Conservation (phyloP, 2,797 vertebrate genomes). For the Enteromius paludinosus region DNA sequence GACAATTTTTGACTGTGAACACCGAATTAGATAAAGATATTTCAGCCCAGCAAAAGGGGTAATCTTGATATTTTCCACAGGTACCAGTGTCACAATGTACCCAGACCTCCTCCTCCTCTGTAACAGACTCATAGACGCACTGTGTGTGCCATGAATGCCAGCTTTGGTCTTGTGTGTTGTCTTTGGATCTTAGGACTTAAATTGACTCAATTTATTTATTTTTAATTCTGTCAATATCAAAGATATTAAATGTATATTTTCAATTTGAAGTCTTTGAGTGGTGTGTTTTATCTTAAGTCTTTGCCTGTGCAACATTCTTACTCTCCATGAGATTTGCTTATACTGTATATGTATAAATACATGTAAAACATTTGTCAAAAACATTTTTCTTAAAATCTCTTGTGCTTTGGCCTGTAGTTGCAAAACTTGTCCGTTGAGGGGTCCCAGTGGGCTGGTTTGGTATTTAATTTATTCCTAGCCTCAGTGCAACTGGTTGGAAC, state of each 20-base stretch:
- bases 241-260: constrained; percentile 19
- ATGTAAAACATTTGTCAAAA: constrained; percentile 1
- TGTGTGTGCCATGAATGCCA: constrained; percentile 4
- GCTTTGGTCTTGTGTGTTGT: constrained; percentile 17
- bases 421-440: background rate
- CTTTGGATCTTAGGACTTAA: constrained; percentile 5
- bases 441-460: background rate
- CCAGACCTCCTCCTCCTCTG: constrained; percentile 62
- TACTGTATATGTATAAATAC: background rate
- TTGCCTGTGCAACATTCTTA: background rate
- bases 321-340: background rate
- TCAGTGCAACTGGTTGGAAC: background rate
- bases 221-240: constrained; percentile 9
- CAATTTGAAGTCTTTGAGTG: background rate
- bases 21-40: background rate
- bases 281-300: background rate
- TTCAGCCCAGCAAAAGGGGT: background rate
- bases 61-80: constrained; percentile 60
- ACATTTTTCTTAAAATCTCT: background rate
- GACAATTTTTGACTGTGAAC: background rate
- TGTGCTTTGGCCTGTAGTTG: background rate
- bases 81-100: constrained; percentile 63
- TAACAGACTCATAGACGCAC: constrained; percentile 11
- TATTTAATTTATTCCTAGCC: background rate
- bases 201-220: constrained; percentile 9